A percentile compares a stretch with the other conserved stretches of the same genome.
phyloP scores from a whole-genome alignment of 2,797 vertebrate genomes.

The Amphiprion clarkii region DNA sequence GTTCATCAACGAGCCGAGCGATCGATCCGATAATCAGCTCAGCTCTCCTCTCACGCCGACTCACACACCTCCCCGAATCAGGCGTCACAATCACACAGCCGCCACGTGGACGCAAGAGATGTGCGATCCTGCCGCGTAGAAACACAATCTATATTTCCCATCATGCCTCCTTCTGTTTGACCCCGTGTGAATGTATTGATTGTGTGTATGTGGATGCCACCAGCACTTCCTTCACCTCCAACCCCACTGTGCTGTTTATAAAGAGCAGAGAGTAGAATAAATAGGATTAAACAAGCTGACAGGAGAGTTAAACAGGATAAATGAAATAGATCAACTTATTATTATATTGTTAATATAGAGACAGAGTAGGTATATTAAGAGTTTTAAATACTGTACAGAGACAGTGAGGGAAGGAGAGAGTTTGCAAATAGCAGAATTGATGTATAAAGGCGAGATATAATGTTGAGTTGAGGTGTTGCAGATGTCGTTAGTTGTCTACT shows the following conservation, averaged over 20 bases:
- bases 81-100: constrained; percentile 53
- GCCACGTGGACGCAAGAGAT: constrained; percentile 87
- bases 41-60: constrained; percentile 39
- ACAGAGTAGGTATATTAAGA: constrained; percentile 18
- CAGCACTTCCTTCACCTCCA: constrained; percentile 24
- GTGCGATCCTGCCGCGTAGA: constrained; percentile 88
- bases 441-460: no score
- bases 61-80: constrained; percentile 53
- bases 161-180: constrained; percentile 3
- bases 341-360: constrained; percentile 29
- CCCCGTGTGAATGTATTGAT: constrained; percentile 26
- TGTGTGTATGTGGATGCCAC: constrained; percentile 2
- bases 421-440: no score
- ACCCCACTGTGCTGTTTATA: constrained; percentile 41
- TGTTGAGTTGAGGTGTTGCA: not conserved
- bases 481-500: not conserved
- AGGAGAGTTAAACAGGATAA: constrained; percentile 20
- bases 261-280: constrained; percentile 35
- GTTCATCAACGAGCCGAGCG: constrained; percentile 36
- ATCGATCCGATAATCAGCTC: constrained; percentile 7
- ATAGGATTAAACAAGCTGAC: constrained; percentile 1
- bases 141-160: constrained; percentile 27
- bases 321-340: constrained; percentile 9
- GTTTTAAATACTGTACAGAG: constrained; percentile 32
- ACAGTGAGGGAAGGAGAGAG: not conserved